These are phyloP conservation scores for Listrodromus nycthemerus DNA, from an alignment of 2,888 invertebrate genomes.

Conservation along the genomic window DNA sequence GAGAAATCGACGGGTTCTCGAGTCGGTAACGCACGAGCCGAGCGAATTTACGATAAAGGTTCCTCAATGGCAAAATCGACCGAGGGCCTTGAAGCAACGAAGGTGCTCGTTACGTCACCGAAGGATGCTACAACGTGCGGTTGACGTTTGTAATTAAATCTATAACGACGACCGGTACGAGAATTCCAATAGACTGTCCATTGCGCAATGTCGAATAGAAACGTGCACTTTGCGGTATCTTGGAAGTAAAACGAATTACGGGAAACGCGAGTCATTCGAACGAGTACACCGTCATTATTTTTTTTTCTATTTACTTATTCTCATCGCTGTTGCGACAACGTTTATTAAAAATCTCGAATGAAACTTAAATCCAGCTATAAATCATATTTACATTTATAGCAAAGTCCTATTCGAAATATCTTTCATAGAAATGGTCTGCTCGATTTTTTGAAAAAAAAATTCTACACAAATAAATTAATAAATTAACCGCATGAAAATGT, in stretches of 20 bases:
- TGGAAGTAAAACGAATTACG: slow-evolving; percentile 1
- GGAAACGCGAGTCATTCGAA: neutral
- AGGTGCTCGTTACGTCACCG: slow-evolving; percentile 46
- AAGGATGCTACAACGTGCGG: slow-evolving; percentile 40
- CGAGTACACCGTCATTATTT: neutral
- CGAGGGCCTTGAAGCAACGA: slow-evolving; percentile 39
- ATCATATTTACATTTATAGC: neutral
- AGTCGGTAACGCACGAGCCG: neutral
- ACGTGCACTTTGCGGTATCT: slow-evolving; percentile 32
- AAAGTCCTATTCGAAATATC: neutral
- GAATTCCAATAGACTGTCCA: slow-evolving; percentile 11
- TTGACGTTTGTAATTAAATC: slow-evolving; percentile 59
- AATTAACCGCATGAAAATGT: neutral
- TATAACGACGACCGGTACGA: slow-evolving; percentile 43
- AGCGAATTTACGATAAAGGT: neutral
- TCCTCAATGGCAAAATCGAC: slow-evolving; percentile 35
- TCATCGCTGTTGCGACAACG: neutral
- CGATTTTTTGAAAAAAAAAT: too few species aligned
- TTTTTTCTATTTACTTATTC: neutral
- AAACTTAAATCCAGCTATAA: neutral
- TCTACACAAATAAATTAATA: too few species aligned
- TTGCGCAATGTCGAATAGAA: slow-evolving; percentile 43
- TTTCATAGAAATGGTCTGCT: neutral
- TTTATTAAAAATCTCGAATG: neutral
- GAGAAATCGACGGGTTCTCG: neutral